These are phyloP conservation scores for Nibea coibor DNA, from an alignment of 2,113 vertebrate genomes.

Conservation along the genomic window DNA sequence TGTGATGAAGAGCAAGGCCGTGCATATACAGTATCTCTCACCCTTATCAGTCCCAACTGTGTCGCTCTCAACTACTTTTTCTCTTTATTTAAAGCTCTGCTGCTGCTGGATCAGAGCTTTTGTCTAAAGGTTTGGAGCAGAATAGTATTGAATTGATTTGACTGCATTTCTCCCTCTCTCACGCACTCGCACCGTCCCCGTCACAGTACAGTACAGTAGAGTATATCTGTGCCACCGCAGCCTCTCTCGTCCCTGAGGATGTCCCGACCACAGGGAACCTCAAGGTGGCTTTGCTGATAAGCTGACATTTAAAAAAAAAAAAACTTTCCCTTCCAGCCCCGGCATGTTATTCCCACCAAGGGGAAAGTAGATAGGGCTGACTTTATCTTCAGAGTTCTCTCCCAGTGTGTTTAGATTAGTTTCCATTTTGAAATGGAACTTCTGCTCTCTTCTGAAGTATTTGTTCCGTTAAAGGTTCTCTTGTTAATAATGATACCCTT, in stretches of 20 bases:
- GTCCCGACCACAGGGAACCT: conserved; percentile 4
- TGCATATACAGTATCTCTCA: neutral
- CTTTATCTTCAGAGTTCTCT: neutral
- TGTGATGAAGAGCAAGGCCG: neutral
- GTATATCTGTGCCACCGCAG: neutral
- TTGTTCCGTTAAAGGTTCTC: too few relatives aligned
- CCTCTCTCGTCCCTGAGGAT: neutral
- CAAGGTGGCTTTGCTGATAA: conserved; percentile 47
- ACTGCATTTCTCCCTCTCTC: neutral
- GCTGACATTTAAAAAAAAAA: neutral
- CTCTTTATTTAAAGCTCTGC: neutral
- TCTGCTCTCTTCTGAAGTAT: neutral
- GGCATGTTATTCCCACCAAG: neutral
- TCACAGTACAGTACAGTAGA: neutral
- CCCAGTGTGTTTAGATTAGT: neutral
- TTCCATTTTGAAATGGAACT: neutral
- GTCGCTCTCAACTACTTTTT: neutral
- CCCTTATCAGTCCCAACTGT: neutral
- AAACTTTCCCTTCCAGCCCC: neutral
- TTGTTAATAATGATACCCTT: too few relatives aligned
- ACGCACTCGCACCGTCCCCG: too few relatives aligned
- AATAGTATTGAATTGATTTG: neutral
- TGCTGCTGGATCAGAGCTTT: neutral
- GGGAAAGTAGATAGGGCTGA: neutral
- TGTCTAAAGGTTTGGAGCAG: neutral